Conservation (phyloP, 2,888 invertebrate species). For the Baccha elongata region DNA sequence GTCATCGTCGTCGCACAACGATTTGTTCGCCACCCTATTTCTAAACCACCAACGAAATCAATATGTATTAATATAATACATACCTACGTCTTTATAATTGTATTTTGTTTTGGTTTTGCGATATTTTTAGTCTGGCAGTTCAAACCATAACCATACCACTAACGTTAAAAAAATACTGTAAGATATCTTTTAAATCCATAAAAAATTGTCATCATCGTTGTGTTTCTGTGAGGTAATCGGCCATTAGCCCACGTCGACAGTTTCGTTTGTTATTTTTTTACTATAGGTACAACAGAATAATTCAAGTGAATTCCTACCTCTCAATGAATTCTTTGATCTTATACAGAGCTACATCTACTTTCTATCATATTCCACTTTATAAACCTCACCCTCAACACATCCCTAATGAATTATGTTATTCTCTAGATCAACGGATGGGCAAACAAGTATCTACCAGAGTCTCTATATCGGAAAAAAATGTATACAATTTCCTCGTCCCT, state of each 20-base stretch:
- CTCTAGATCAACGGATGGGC: conserved; percentile 36
- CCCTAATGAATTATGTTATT: conserved; percentile 16
- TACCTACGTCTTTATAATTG: background rate
- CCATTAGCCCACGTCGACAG: conserved; percentile 48
- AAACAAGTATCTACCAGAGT: conserved; percentile 33
- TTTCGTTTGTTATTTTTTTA: conserved; percentile 24
- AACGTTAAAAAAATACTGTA: background rate
- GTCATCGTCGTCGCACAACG: background rate
- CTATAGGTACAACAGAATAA: background rate
- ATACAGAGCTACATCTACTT: too few relatives aligned
- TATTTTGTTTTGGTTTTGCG: conserved; percentile 5
- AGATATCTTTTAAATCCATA: background rate
- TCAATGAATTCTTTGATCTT: background rate
- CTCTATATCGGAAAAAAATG: background rate
- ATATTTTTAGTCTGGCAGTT: conserved; percentile 13
- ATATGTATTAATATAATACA: background rate
- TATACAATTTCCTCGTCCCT: background rate
- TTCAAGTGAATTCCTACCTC: background rate
- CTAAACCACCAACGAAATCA: background rate
- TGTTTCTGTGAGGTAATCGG: conserved; percentile 33
- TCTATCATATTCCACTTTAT: background rate
- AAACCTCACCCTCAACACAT: conserved; percentile 35
- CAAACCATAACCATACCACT: background rate
- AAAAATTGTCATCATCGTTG: background rate
- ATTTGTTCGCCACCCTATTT: conserved; percentile 13